A percentile compares a stretch with the other conserved stretches of the same genome.
Conservation (phyloP, 53 echinoderm and acorn worm species). For the Pentamera pediparva region DNA sequence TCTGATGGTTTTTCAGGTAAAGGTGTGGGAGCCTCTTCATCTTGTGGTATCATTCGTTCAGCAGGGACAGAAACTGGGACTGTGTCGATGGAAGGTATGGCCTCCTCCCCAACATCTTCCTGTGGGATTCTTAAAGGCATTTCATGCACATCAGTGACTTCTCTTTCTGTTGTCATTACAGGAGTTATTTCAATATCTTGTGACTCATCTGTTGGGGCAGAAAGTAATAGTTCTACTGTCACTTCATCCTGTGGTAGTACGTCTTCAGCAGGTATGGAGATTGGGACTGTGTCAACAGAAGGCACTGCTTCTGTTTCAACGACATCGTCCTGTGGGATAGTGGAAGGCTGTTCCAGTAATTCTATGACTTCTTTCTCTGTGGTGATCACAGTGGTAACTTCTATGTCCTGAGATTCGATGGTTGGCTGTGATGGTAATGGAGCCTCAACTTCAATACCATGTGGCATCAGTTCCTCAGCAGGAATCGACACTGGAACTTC, state of each 20-base stretch:
- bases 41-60: background rate
- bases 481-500: background rate
- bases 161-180: slow-evolving; percentile 10
- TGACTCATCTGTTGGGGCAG: background rate
- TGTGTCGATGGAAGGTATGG: background rate
- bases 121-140: background rate
- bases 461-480: background rate
- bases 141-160: background rate
- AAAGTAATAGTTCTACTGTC: too few species aligned
- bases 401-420: slow-evolving; percentile 2
- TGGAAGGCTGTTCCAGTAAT: background rate
- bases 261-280: background rate
- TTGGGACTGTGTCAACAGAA: background rate
- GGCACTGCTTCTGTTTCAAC: background rate
- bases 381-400: background rate
- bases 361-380: background rate
- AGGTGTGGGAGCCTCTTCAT: background rate
- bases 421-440: background rate
- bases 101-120: background rate
- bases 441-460: slow-evolving; percentile 16
- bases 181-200: background rate
- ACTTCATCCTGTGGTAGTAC: background rate
- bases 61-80: background rate
- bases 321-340: background rate
- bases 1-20: slow-evolving; percentile 1